Percentiles rank a stretch among this genome's conserved stretches.
Evolutionary conservation across 2,113 vertebrate genomes (phyloP).

Genomic region (Herpetotheres cachinnans): DNA sequence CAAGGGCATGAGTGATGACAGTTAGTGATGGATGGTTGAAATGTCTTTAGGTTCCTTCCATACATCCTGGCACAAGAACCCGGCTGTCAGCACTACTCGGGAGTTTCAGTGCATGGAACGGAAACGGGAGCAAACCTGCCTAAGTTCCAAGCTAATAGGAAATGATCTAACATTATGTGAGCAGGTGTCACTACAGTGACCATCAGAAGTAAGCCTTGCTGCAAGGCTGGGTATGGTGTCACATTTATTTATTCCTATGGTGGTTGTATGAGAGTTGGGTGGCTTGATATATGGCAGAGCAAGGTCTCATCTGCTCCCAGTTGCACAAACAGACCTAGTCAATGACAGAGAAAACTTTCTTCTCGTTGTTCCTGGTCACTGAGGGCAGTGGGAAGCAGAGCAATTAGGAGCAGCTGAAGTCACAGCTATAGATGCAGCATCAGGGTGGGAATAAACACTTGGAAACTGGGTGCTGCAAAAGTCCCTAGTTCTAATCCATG

Average conservation of each 20-base stretch:
- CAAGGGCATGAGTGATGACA: neutral
- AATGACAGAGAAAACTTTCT: neutral
- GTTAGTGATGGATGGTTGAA: neutral
- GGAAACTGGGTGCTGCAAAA: neutral
- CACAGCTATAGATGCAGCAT: neutral
- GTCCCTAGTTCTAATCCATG: neutral
- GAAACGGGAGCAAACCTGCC: neutral
- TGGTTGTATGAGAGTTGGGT: neutral
- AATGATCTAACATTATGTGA: neutral
- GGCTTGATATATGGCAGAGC: neutral
- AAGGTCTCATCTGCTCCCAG: neutral
- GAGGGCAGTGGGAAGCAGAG: neutral
- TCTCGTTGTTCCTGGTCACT: neutral
- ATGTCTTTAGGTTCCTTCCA: neutral
- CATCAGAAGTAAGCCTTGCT: neutral
- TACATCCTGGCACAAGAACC: neutral
- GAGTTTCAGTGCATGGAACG: neutral
- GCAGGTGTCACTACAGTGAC: neutral
- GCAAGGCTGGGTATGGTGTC: neutral
- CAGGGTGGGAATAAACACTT: neutral
- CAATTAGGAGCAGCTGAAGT: neutral
- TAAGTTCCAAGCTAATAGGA: neutral
- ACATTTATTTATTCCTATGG: neutral
- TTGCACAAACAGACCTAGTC: neutral
- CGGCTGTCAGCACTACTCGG: neutral